These are phyloP conservation scores for Liasis olivaceus DNA, from an alignment of 2,797 vertebrate species.

Conservation along the genomic window DNA sequence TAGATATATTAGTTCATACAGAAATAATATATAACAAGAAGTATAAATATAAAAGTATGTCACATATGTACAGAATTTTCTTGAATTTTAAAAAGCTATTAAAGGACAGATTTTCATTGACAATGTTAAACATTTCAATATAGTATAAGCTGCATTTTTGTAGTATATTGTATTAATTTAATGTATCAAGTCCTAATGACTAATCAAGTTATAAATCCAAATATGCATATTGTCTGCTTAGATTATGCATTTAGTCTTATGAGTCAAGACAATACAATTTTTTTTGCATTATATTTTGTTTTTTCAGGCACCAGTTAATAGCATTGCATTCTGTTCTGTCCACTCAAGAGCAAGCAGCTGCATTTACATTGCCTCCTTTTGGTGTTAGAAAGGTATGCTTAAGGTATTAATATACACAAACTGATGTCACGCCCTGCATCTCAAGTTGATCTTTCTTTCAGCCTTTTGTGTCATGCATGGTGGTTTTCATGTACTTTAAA, in stretches of 20 bases:
- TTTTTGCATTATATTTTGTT: slow-evolving; percentile 1
- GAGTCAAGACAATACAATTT: not conserved
- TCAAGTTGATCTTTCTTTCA: not conserved
- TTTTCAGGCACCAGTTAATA: slow-evolving; percentile 85
- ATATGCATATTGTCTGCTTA: not conserved
- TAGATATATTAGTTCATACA: not conserved
- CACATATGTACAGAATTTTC: not conserved
- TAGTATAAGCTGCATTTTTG: not conserved
- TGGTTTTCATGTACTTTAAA: not conserved
- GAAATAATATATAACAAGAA: not conserved
- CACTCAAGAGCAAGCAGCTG: slow-evolving; percentile 92
- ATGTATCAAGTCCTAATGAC: not conserved
- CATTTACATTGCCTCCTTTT: slow-evolving; percentile 88
- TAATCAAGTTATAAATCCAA: not conserved
- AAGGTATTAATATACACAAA: no score
- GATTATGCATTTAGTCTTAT: not conserved
- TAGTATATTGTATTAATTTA: not conserved
- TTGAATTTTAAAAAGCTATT: not conserved
- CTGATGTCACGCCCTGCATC: not conserved
- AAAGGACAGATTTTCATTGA: not conserved
- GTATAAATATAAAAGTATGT: not conserved
- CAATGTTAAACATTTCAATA: not conserved
- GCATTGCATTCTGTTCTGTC: slow-evolving; percentile 95
- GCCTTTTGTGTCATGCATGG: not conserved
- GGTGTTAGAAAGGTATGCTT: slow-evolving; percentile 89